Evolutionary conservation across 2,888 invertebrate species (phyloP).

Genomic region (Stenotaenia linearis): DNA sequence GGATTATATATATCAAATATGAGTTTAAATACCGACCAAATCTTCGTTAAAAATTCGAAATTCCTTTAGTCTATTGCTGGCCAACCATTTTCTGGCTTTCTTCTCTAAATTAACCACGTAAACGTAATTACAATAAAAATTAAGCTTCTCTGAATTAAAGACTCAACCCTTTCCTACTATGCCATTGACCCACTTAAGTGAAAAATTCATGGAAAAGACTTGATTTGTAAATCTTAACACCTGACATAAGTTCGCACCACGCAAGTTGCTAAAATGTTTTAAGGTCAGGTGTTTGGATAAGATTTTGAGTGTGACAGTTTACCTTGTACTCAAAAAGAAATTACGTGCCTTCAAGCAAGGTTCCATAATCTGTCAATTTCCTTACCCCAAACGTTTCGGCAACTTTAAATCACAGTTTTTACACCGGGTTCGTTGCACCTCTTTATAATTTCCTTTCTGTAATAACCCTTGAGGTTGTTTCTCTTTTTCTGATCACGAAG

Average conservation of each 20-base stretch:
- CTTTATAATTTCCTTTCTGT: slow-evolving; percentile 11
- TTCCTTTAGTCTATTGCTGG: too few relatives aligned
- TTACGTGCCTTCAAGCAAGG: slow-evolving; percentile 14
- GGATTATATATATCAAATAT: too few relatives aligned
- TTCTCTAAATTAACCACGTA: too few relatives aligned
- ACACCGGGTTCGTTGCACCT: not conserved
- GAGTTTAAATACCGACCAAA: too few relatives aligned
- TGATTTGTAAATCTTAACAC: not conserved
- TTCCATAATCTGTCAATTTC: not conserved
- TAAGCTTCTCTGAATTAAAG: too few relatives aligned
- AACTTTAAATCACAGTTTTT: not conserved
- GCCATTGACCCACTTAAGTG: slow-evolving; percentile 10
- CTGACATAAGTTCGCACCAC: not conserved
- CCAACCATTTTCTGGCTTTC: too few relatives aligned
- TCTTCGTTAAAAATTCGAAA: too few relatives aligned
- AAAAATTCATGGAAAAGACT: not conserved
- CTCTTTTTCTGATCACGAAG: not conserved
- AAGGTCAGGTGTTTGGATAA: slow-evolving; percentile 6
- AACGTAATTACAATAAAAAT: not conserved
- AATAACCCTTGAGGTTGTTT: not conserved
- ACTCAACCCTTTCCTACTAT: not conserved
- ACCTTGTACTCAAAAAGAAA: slow-evolving; percentile 12
- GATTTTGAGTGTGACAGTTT: not conserved
- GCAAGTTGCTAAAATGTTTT: not conserved
- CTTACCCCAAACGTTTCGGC: not conserved